phyloP scores from a whole-genome alignment of 1,140 invertebrate species.

The Hetaerina americana region DNA sequence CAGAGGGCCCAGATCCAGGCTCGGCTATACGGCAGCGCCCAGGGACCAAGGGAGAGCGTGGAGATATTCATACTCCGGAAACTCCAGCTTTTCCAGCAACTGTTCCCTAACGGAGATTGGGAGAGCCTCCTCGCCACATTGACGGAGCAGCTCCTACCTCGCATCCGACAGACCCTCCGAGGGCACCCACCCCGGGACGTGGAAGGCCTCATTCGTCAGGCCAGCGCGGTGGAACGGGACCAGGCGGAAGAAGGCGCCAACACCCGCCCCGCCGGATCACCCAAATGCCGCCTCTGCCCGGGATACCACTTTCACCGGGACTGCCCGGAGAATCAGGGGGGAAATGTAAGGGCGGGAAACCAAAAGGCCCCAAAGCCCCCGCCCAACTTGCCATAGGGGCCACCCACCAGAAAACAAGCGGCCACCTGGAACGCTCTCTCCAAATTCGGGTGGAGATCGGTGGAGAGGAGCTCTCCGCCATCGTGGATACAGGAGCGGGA shows the following conservation, averaged over 20 bases:
- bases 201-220: not conserved
- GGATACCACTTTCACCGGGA: constrained; percentile 16
- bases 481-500: not conserved
- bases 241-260: constrained; percentile 6
- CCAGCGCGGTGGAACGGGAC: not conserved
- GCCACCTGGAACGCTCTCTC: not conserved
- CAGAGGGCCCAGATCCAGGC: constrained; percentile 6
- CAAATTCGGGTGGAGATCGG: not conserved
- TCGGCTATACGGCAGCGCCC: constrained; percentile 10
- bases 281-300: constrained; percentile 18
- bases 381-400: not conserved
- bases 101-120: too few relatives aligned
- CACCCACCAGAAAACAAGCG: not conserved
- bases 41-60: constrained; percentile 13
- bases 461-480: not conserved
- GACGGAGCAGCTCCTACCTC: constrained; percentile 15
- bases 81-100: too few relatives aligned
- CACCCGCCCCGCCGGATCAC: not conserved
- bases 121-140: too few relatives aligned
- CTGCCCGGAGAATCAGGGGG: constrained; percentile 10
- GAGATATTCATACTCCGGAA: too few relatives aligned
- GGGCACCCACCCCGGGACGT: constrained; percentile 7
- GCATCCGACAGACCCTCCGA: constrained; percentile 13
- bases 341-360: not conserved
- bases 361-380: not conserved